Conservation (phyloP, 2,888 invertebrate species). For the Drepana falcataria region DNA sequence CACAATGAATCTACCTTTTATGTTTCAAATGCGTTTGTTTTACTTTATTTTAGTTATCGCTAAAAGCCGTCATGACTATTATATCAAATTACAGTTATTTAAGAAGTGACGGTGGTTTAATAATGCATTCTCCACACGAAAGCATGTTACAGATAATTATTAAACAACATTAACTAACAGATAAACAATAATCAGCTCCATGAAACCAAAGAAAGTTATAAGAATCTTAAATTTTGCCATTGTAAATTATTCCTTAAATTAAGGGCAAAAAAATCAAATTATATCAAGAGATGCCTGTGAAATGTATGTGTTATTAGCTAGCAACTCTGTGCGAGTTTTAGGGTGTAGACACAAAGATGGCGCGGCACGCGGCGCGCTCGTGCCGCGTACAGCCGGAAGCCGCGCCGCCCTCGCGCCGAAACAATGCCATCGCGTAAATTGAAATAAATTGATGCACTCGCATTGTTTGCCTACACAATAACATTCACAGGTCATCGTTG, state of each 20-base stretch:
- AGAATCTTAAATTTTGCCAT: not conserved
- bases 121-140: constrained; percentile 54
- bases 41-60: not conserved
- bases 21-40: not conserved
- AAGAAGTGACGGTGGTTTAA: constrained; percentile 41
- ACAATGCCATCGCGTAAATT: constrained; percentile 73
- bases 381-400: constrained; percentile 68
- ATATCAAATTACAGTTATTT: constrained; percentile 52
- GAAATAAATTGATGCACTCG: constrained; percentile 73
- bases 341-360: constrained; percentile 70
- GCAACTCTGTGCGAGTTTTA: constrained; percentile 56
- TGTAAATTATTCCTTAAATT: constrained; percentile 12
- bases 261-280: constrained; percentile 18
- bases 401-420: constrained; percentile 59
- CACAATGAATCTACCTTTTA: too few species aligned
- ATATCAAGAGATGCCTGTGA: constrained; percentile 3
- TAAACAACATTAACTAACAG: constrained; percentile 66
- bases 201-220: constrained; percentile 11
- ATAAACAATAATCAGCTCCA: constrained; percentile 55
- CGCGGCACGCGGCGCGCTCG: constrained; percentile 69
- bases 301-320: constrained; percentile 39
- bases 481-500: constrained; percentile 41
- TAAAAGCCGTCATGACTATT: constrained; percentile 38
- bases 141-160: constrained; percentile 65
- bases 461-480: constrained; percentile 52